Conservation (phyloP, 2,113 vertebrate species). For the Gorsachius goisagi region DNA sequence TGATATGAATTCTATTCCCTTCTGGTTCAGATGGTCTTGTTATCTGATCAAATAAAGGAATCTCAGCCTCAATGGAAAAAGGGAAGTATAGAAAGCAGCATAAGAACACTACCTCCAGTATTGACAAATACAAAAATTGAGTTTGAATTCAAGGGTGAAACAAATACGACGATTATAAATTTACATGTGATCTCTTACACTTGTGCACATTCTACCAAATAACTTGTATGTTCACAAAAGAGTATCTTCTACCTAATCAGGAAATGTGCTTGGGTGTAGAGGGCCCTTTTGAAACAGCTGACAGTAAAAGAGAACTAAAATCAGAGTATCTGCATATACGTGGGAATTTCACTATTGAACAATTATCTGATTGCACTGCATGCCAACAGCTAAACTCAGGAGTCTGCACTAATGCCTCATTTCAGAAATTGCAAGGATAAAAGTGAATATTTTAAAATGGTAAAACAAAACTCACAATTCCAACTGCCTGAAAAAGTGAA, state of each 20-base stretch:
- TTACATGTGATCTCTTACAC: neutral
- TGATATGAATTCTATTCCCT: neutral
- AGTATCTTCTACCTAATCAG: neutral
- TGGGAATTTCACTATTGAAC: neutral
- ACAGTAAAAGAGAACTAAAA: neutral
- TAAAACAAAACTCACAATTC: constrained; percentile 83
- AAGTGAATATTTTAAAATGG: constrained; percentile 56
- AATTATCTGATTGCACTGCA: neutral
- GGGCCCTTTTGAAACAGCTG: neutral
- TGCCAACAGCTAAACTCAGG: neutral
- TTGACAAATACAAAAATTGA: neutral
- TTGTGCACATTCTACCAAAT: neutral
- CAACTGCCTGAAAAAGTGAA: constrained; percentile 85
- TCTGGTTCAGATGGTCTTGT: neutral
- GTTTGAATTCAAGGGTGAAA: neutral
- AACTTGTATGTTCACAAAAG: neutral
- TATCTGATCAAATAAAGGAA: neutral
- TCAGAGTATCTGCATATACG: neutral
- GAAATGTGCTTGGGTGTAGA: neutral
- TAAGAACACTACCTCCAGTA: neutral
- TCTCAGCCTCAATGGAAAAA: neutral
- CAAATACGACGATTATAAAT: neutral
- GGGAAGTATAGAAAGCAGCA: neutral
- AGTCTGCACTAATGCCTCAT: neutral
- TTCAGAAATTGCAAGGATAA: constrained; percentile 51